Conservation (phyloP, 2,888 invertebrate genomes). For the Dynastes grantii region DNA sequence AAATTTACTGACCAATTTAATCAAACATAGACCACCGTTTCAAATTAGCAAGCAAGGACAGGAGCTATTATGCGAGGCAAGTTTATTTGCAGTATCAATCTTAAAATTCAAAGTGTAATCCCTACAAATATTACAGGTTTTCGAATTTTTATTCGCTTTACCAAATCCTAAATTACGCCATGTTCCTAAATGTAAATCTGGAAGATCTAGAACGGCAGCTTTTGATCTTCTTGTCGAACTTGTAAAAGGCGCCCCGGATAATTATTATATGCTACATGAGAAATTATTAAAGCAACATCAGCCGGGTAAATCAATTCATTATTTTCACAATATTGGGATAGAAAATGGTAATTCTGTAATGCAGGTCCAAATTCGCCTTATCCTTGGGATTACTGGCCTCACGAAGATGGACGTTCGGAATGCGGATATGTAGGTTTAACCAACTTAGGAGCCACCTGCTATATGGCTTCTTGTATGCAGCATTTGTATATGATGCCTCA, state of each 20-base stretch:
- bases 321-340: slow-evolving; percentile 2
- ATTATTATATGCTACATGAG: slow-evolving; percentile 87
- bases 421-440: slow-evolving; percentile 96
- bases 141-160: slow-evolving; percentile 91
- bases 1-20: slow-evolving; percentile 88
- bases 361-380: slow-evolving; percentile 85
- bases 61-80: slow-evolving; percentile 77
- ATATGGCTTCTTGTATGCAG: slow-evolving; percentile 98
- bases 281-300: slow-evolving; percentile 90
- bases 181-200: slow-evolving; percentile 94
- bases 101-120: neutral
- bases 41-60: slow-evolving; percentile 86
- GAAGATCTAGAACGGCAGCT: slow-evolving; percentile 89
- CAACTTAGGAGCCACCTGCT: slow-evolving; percentile 96
- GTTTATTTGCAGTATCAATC: slow-evolving; percentile 2
- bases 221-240: slow-evolving; percentile 93
- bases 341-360: slow-evolving; percentile 7
- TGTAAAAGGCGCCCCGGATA: slow-evolving; percentile 87
- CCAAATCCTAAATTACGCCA: slow-evolving; percentile 89
- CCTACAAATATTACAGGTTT: slow-evolving; percentile 73
- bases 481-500: slow-evolving; percentile 98
- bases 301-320: slow-evolving; percentile 72
- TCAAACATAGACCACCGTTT: slow-evolving; percentile 91
- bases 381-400: slow-evolving; percentile 99
- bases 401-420: slow-evolving; percentile 94